Conservation (phyloP, 2,888 invertebrate species). For the Ashinkailepas kermadecensis region DNA sequence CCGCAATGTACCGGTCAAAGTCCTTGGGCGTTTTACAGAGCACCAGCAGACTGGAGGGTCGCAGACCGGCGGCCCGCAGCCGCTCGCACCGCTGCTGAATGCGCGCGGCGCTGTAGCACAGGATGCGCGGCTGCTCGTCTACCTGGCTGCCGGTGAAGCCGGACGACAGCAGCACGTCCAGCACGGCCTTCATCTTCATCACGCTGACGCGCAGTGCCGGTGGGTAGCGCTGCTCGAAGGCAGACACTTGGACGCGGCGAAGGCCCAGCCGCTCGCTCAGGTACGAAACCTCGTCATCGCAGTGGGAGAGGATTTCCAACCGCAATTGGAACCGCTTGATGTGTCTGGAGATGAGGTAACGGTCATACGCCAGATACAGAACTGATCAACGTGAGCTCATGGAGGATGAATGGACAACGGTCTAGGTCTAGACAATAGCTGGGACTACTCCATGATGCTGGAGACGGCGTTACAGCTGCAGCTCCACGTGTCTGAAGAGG, state of each 20-base stretch:
- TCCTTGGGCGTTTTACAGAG: not conserved
- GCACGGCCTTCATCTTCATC: not conserved
- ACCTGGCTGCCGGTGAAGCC: not conserved
- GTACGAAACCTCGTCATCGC: not conserved
- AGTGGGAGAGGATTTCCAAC: not conserved
- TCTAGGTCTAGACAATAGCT: no score
- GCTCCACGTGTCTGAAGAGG: no score
- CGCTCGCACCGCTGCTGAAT: slow-evolving; percentile 5
- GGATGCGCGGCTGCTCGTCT: not conserved
- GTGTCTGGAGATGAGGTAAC: no score
- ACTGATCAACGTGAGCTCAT: no score
- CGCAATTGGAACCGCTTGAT: not conserved
- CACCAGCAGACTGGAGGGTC: not conserved
- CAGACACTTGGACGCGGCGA: not conserved
- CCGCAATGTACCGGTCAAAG: slow-evolving; percentile 1
- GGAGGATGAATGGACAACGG: no score
- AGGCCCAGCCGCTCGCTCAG: slow-evolving; percentile 12
- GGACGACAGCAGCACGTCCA: slow-evolving; percentile 6
- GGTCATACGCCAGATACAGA: no score
- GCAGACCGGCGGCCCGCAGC: not conserved
- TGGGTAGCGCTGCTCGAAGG: not conserved
- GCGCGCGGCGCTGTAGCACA: not conserved
- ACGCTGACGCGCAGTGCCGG: not conserved
- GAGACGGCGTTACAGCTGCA: no score
- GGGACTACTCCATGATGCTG: no score